These are phyloP conservation scores for Cirrhinus mrigala DNA, from an alignment of 2,797 vertebrate species.

Conservation along the genomic window DNA sequence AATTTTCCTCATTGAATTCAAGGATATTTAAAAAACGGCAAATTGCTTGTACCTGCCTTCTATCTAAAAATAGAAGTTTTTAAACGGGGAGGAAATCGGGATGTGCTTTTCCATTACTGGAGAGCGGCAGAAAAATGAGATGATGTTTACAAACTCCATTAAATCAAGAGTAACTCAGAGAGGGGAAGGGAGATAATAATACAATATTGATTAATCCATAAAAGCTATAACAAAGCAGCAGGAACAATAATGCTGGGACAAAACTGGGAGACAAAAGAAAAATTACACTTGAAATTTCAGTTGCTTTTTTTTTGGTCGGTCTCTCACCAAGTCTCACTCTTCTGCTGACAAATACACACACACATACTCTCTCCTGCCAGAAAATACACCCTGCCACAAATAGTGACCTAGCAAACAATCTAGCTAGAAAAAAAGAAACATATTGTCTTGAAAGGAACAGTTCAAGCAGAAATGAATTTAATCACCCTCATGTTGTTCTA, in stretches of 20 bases:
- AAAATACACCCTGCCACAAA: not conserved
- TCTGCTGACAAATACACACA: slow-evolving; percentile 29
- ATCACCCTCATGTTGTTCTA: not conserved
- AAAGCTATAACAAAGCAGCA: slow-evolving; percentile 63
- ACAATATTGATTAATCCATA: slow-evolving; percentile 80
- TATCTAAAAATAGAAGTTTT: slow-evolving; percentile 46
- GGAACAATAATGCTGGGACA: slow-evolving; percentile 62
- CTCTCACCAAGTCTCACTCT: not conserved
- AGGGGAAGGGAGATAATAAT: slow-evolving; percentile 76
- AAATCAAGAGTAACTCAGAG: slow-evolving; percentile 64
- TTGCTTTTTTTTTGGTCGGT: not conserved
- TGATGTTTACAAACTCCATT: slow-evolving; percentile 77
- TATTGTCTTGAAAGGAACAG: not conserved
- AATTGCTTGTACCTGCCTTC: not conserved
- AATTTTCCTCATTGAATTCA: slow-evolving; percentile 55
- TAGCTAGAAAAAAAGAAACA: not conserved
- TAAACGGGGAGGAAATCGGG: slow-evolving; percentile 56
- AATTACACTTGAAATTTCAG: slow-evolving; percentile 44
- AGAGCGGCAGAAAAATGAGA: slow-evolving; percentile 70
- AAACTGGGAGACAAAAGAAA: slow-evolving; percentile 49
- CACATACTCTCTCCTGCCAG: too few relatives aligned
- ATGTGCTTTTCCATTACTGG: slow-evolving; percentile 72
- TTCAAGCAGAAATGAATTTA: not conserved
- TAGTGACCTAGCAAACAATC: not conserved
- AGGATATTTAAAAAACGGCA: not conserved